Conservation (phyloP, 2,113 vertebrate species). For the Pituophis catenifer region DNA sequence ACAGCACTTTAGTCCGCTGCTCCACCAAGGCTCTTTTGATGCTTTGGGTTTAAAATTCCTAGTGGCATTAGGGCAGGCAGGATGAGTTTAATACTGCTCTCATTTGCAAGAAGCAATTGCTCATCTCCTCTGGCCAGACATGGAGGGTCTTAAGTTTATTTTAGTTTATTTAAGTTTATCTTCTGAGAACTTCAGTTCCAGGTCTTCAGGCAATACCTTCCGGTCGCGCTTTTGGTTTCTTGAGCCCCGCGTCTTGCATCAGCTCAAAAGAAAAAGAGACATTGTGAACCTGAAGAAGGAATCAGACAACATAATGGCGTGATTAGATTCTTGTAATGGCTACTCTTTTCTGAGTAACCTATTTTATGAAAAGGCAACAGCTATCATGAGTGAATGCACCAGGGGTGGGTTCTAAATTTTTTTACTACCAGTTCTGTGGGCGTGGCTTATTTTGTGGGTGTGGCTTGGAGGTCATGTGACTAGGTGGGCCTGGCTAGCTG, state of each 20-base stretch:
- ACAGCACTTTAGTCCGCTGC: no score
- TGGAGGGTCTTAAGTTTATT: neutral
- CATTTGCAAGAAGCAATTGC: neutral
- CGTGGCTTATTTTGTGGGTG: no score
- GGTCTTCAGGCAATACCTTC: slow-evolving; percentile 77
- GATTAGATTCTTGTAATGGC: neutral
- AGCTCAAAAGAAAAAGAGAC: slow-evolving; percentile 93
- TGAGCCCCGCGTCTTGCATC: slow-evolving; percentile 93
- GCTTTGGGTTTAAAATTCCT: neutral
- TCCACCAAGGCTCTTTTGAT: no score
- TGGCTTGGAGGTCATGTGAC: no score
- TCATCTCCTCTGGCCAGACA: neutral
- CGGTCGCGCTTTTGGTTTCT: slow-evolving; percentile 93
- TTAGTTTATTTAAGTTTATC: neutral
- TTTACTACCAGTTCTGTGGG: no score
- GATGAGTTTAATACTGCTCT: neutral
- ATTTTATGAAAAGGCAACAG: neutral
- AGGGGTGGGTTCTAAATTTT: no score
- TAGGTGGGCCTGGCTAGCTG: no score
- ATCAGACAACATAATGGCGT: neutral
- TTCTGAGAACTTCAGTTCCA: neutral
- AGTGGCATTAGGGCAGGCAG: neutral
- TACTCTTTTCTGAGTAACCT: neutral
- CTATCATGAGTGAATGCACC: neutral
- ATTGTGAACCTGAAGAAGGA: slow-evolving; percentile 86